phyloP scores from a whole-genome alignment of 2,797 vertebrate genomes.

The Poeciliopsis presidionis region DNA sequence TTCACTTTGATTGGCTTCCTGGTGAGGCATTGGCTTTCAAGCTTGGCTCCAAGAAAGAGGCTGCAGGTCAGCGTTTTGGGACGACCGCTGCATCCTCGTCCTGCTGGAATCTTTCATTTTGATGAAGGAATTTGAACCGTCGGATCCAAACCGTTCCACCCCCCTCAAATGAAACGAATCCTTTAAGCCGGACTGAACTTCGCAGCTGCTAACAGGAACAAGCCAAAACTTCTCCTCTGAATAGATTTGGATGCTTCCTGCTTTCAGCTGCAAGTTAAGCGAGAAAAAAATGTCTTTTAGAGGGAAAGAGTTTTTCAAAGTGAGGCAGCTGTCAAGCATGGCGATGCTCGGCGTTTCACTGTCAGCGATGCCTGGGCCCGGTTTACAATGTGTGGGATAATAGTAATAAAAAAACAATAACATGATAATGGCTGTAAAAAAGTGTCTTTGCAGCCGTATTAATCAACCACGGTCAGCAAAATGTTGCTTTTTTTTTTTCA shows the following conservation, averaged over 20 bases:
- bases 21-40: not conserved
- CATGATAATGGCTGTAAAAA: not conserved
- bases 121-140: not conserved
- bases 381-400: not conserved
- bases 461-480: not conserved
- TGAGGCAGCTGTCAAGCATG: not conserved
- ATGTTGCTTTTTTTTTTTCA: too few relatives aligned
- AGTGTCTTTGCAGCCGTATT: not conserved
- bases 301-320: not conserved
- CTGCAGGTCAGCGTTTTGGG: not conserved
- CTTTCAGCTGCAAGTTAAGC: not conserved
- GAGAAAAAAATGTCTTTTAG: not conserved
- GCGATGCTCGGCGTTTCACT: not conserved
- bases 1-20: not conserved
- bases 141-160: not conserved
- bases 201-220: not conserved
- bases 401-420: not conserved
- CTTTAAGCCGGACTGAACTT: not conserved
- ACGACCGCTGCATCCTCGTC: not conserved
- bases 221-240: not conserved
- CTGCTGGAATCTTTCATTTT: not conserved
- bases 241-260: not conserved
- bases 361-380: not conserved
- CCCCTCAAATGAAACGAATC: not conserved
- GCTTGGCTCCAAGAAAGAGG: not conserved